Base-by-base conservation (phyloP, 2,888 invertebrate species). In the Lordiphosa andalusiaca region DNA sequence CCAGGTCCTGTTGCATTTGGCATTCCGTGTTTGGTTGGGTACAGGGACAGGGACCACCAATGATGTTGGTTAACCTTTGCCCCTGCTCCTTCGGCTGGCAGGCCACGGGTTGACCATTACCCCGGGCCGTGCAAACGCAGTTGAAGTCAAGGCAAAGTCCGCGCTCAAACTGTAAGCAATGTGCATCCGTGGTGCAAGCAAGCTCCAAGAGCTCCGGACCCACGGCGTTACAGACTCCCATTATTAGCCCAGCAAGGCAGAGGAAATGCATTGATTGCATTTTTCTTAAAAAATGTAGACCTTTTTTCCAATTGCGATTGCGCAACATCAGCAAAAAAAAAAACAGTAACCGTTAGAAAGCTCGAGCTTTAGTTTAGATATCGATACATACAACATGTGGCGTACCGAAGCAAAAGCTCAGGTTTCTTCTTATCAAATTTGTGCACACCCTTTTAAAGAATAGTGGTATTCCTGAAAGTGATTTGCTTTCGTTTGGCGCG, bases 1-100 rank as follows among this genome's bases (percentile, higher is more conserved):
- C 51, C 42, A 69, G 44, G 12, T 44, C 30, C 10, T 33, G 16
- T 3, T 16, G 9, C 16, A 9, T 16, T 33, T 33, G 10, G 69
- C 89, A 89, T 46, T 73, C 71, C 13, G 88, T 55, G 59, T 85
- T 30, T 3, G 67, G 66, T 52, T 75, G 75, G 6, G 10, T 50
- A 48, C 89, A 89, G 6, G 85, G 85, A 52, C 89, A 89, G 4
- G 76, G 67, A 3, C 89, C 88, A 6, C 87, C 87, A 41, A 89
- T 80, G 13, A 88, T 73, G 56, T 89, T 89, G 50, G 62, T 87
- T 47, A 80, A 13, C 42, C 76, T 86, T 6, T 44, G 44, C 3
- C 30, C 30, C 10, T 47, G 44, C 21, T 76, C 75, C 69, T 82
- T 58, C 4, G 88, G 88, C 12, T 55, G 44, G 51, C 88, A 88